Percentiles rank a stretch among this genome's conserved stretches.
Evolutionary conservation across 2,888 invertebrate species (phyloP).

Genomic region (Eupithecia exiguata): DNA sequence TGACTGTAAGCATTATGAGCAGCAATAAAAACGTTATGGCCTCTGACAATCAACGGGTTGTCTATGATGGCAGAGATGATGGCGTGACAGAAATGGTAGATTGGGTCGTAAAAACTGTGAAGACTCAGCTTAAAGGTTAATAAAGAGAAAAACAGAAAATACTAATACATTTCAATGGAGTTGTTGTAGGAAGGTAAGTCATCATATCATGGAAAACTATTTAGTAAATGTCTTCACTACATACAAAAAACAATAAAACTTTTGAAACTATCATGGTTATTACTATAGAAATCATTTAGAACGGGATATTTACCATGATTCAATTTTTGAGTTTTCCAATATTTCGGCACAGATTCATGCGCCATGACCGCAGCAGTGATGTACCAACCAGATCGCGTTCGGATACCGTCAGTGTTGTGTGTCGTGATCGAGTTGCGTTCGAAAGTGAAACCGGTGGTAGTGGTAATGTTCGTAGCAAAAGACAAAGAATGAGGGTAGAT

Average conservation of each 20-base stretch:
- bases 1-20: constrained; percentile 23
- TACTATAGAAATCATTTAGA: no score
- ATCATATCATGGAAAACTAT: not conserved
- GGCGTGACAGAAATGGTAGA: constrained; percentile 19
- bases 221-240: not conserved
- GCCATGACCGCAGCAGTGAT: no score
- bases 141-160: not conserved
- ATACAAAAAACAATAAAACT: not conserved
- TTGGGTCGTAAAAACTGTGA: constrained; percentile 22
- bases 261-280: no score
- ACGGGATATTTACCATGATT: no score
- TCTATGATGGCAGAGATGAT: constrained; percentile 12
- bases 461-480: no score
- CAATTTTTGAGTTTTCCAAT: no score
- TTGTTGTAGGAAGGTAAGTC: not conserved
- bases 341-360: no score
- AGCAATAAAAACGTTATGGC: constrained; percentile 30
- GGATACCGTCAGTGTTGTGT: no score
- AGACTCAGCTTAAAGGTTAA: constrained; percentile 2
- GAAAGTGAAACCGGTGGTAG: no score
- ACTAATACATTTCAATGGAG: not conserved
- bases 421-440: no score
- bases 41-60: constrained; percentile 26
- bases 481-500: no score
- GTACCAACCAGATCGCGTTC: no score